Evolutionary conservation across 2,113 vertebrate genomes (phyloP), one percentile per base, ranked within the genome.

Genomic region (Montifringilla adamsi): DNA sequence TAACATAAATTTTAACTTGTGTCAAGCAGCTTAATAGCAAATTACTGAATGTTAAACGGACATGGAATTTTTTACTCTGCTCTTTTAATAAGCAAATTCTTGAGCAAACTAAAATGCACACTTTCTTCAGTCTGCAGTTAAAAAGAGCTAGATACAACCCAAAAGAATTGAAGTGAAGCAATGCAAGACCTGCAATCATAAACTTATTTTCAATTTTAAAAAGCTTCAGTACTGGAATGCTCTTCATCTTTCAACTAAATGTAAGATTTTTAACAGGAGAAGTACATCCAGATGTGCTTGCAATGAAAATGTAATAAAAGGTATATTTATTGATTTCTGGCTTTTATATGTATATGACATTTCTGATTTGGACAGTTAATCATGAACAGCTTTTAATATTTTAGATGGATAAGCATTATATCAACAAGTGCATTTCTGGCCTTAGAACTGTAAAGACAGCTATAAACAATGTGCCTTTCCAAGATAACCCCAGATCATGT

Each of bases 1-100:
- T 95, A 95, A 79, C 89, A 95, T 87, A 89, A 90, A 95, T 87
- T 93, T 93, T 93, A 94, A 93, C 78, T 89, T 76, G n/a, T 90
- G 90, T 80, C 74, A 93, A 93, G 82, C 43, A 94, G 84, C 52
- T 62, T 93, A 87, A 91, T 69, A 39, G 84, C 53, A 91, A 94
- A 95, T 87, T 91, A 85, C 78, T 85, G 74, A 89, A 93, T 90
- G 89, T 70, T 94, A 87, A 94, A 68, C 56, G 89, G 84, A 74
- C 26, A 39, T 9, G 49, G 74, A 79, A 74, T 91, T 68, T 74
- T 87, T 85, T 33, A 80, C 30, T 59, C 60, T 43, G 14, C 22
- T 79, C 69, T 85, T 93, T 66, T 74, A 95, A 92, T 66, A 89
- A 91, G 74, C 35, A 89, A 49, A 66, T 56, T 89, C 35, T 69